Evolutionary conservation across 2,888 invertebrate genomes (phyloP), one percentile per base, ranked within the genome.

Genomic region (Agrotis segetum): DNA sequence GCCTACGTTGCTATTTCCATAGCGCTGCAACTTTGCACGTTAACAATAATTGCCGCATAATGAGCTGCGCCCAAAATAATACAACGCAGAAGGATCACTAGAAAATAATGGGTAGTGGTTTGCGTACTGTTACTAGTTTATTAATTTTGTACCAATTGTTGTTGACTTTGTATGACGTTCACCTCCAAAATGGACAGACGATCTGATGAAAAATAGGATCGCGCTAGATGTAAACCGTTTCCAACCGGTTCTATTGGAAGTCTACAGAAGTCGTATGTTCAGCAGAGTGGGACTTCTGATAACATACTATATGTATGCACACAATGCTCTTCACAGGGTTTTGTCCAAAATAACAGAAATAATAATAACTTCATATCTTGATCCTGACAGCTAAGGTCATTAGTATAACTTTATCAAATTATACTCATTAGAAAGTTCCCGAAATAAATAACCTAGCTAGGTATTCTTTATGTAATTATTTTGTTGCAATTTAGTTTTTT

Each of bases 31-130:
- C 70, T 72, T 77, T 73, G 76, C 63, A 71, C 74, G 72, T 82
- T 74, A 81, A 78, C 84, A 84, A 77, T 79, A 75, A 85, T 81
- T 77, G 72, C 65, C 29, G 71, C 58, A 71, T 83, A 83, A 81
- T 81, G 71, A 72, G 69, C 5, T 6, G 19, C 19, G 17, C 11
- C 40, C 5, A 6, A 34, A 67, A 24, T n/a, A 11, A 60, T 17
- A 29, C 1, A 16, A 29, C 3, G 19, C 81, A 81, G 71, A 76
- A 81, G 81, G 49, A 9, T 13, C n/a, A 68, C 14, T 40, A 19
- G 1, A 14, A 46, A 1, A 58, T 1, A 44, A n/a, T n/a, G n/a
- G n/a, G n/a, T n/a, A n/a, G n/a, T 29, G 29, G 3, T 29, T 29
- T 29, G 29, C 29, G 29, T 4, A 29, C 4, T 29, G 29, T 29